Evolutionary conservation across 2,888 invertebrate genomes (phyloP).

Genomic region (Micoletzkya japonica): DNA sequence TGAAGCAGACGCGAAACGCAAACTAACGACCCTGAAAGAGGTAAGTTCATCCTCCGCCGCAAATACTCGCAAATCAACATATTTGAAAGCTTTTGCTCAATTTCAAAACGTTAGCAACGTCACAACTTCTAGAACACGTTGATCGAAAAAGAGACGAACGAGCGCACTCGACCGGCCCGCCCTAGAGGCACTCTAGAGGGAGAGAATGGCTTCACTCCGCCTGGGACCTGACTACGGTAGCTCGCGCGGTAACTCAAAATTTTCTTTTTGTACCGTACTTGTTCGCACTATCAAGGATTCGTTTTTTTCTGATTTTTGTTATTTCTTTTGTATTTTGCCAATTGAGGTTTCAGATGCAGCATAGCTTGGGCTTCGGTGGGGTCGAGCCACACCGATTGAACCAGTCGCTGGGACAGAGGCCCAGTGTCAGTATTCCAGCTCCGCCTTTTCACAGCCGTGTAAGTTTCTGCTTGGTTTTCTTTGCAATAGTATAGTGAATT

Average conservation of each 20-base stretch:
- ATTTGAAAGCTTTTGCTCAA: neutral
- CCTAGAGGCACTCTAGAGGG: neutral
- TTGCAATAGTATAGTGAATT: too few relatives aligned
- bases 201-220: neutral
- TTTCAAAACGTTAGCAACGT: neutral
- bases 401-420: too few relatives aligned
- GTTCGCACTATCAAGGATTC: too few relatives aligned
- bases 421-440: too few relatives aligned
- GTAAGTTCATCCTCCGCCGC: neutral
- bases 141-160: neutral
- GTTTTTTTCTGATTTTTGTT: too few relatives aligned
- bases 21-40: constrained; percentile 24
- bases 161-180: neutral
- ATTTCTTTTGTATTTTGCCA: too few relatives aligned
- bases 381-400: too few relatives aligned
- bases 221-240: neutral
- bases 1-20: constrained; percentile 9
- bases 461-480: too few relatives aligned
- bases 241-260: neutral
- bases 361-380: too few relatives aligned
- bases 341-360: too few relatives aligned
- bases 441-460: too few relatives aligned
- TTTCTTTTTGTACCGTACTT: neutral
- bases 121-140: neutral
- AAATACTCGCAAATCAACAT: neutral